phyloP scores from a whole-genome alignment of 2,113 vertebrate species.

The Oriolus oriolus region DNA sequence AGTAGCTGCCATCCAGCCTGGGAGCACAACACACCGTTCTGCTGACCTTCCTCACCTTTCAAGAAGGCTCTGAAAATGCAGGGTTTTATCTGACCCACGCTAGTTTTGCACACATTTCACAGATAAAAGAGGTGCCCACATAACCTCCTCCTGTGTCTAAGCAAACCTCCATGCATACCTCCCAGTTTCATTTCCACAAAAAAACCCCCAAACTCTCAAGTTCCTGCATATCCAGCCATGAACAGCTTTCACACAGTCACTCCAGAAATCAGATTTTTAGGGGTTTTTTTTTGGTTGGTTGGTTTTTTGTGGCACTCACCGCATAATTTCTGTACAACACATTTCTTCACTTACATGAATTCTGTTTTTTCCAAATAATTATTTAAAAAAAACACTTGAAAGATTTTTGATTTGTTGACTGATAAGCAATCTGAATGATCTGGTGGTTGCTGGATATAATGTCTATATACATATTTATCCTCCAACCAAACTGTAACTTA shows the following conservation, averaged over 20 bases:
- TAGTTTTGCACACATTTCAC: not conserved
- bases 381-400: not conserved
- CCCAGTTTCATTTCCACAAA: not conserved
- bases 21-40: not conserved
- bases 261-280: not conserved
- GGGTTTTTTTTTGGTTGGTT: not conserved
- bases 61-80: not conserved
- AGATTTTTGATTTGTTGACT: not conserved
- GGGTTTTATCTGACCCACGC: not conserved
- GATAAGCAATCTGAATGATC: not conserved
- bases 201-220: not conserved
- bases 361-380: not conserved
- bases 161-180: not conserved
- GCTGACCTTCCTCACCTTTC: not conserved
- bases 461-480: not conserved
- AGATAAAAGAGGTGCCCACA: not conserved
- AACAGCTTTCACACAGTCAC: not conserved
- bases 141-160: not conserved
- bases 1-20: not conserved
- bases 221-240: not conserved
- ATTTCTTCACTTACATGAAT: not conserved
- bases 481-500: not conserved
- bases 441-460: not conserved
- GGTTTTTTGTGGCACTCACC: no score
- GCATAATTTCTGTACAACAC: not conserved